Base-by-base conservation (phyloP, 2,888 invertebrate species). In the Hypena proboscidalis region DNA sequence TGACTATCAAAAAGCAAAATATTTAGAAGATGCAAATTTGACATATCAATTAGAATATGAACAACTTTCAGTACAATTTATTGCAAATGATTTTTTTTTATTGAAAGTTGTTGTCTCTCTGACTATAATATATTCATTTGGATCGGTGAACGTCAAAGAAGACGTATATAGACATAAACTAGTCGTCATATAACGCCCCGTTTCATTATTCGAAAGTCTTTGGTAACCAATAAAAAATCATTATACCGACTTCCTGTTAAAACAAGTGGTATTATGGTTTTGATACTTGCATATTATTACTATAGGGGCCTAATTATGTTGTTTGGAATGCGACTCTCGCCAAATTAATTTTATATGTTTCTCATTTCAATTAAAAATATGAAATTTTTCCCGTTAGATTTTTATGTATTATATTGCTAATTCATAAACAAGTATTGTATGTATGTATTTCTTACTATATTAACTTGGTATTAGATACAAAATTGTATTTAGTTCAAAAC, bases 241-340 rank as follows among this genome's bases (percentile, higher is more conserved):
- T 80, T 83, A 79, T 54, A 80, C 76, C 67, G 70, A 84, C 83
- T 85, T 86, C 86, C 85, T 79, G 84, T 75, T 64, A 46, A 55
- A 53, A 65, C 54, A 65, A 59, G 60, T 46, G 43, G 60, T 49
- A 53, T 49, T 53, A 64, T 58, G 50, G 39, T 64, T 55, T 49
- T 50, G 52, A 59, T 58, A 56, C 52, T 58, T 51, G 29, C 31
- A 43, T 54, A 49, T 41, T 49, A 57, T 55, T 54, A 49, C 39
- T 49, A 57, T 55, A 44, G 36, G 41, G 38, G 36, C 35, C 41
- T 60, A 52, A 63, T 60, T 52, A 63, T 58, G 19, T 47, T 31
- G 26, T 11, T 43, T 4, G 60, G 47, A 54, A 63, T 63, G 47
- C 34, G 36, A 52, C 47, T 55, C 44, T 54, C 40, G 54, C 58